Conservation (phyloP, 37 sponge, comb jelly and placozoan species). For the Geodia barretti region DNA sequence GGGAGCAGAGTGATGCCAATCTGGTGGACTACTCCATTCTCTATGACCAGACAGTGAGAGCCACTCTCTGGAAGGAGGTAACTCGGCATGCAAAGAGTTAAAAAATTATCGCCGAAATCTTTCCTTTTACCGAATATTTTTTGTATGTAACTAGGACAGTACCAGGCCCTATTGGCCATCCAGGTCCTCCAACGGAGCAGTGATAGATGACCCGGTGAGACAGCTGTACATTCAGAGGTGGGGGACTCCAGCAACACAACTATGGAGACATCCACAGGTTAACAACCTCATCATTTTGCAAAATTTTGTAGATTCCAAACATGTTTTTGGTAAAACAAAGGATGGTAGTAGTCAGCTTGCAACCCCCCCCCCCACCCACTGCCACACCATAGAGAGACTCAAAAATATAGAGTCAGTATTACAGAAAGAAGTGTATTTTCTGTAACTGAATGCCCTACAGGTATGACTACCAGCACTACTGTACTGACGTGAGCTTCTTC, state of each 20-base stretch:
- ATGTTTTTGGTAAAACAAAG: no score
- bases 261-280: constrained; percentile 93
- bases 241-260: constrained; percentile 67
- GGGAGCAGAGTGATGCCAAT: constrained; percentile 3
- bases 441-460: no score
- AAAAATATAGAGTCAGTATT: no score
- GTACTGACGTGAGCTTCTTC: constrained; percentile 84
- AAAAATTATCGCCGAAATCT: no score
- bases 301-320: no score
- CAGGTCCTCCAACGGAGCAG: constrained; percentile 86
- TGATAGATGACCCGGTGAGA: constrained; percentile 52
- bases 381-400: no score
- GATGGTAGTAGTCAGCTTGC: no score
- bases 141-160: constrained; percentile 52
- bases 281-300: neutral
- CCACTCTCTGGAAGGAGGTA: constrained; percentile 75
- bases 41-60: constrained; percentile 73
- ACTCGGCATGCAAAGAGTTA: neutral
- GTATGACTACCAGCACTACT: constrained; percentile 84
- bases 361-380: no score
- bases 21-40: constrained; percentile 83
- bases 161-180: constrained; percentile 89
- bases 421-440: no score
- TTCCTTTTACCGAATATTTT: no score
- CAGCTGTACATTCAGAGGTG: constrained; percentile 82